Percentiles rank a stretch among this genome's conserved stretches.
Conservation (phyloP, 1,140 invertebrate genomes). For the Panonychus citri region DNA sequence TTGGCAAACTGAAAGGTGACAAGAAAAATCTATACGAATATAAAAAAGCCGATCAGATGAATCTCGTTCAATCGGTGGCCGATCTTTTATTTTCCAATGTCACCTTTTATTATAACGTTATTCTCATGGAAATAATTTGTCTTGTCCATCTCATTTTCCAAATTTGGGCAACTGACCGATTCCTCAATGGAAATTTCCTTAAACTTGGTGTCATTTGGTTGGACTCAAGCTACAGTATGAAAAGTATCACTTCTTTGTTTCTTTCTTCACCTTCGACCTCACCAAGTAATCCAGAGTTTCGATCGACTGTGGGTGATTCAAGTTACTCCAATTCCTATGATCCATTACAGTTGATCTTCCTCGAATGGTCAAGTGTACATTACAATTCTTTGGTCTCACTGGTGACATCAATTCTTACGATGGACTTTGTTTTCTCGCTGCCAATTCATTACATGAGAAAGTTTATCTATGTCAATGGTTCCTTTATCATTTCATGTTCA, state of each 20-base stretch:
- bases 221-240: background rate
- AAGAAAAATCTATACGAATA: background rate
- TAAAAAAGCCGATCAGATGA: background rate
- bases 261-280: too few species aligned
- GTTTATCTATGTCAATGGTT: conserved; percentile 59
- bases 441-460: conserved; percentile 80
- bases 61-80: background rate
- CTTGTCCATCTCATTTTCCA: background rate
- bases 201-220: background rate
- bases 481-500: conserved; percentile 15
- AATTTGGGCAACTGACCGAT: background rate
- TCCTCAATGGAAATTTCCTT: background rate
- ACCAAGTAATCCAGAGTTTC: too few species aligned
- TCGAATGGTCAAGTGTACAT: conserved; percentile 65
- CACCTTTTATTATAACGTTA: background rate
- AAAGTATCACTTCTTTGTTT: background rate
- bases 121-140: background rate
- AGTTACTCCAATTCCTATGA: background rate
- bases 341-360: conserved; percentile 50
- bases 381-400: conserved; percentile 40
- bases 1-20: background rate
- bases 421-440: conserved; percentile 36
- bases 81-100: background rate
- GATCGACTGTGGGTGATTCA: too few species aligned
- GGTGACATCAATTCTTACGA: conserved; percentile 24